phyloP scores from a whole-genome alignment of 2,113 vertebrate species.

The Corydoras maculifer region DNA sequence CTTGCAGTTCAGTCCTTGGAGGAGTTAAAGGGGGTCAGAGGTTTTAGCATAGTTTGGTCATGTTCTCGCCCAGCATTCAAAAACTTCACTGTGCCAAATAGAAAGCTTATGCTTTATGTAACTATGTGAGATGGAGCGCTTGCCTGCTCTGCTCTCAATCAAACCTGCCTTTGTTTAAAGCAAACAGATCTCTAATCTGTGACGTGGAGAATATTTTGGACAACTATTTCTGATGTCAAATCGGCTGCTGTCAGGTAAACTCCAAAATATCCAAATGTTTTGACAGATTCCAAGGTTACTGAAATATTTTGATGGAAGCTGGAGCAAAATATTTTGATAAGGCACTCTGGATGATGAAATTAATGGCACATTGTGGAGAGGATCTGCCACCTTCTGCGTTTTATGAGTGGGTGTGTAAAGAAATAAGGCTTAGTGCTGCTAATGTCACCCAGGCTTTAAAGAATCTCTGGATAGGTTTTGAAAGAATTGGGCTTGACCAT shows the following conservation, averaged over 20 bases:
- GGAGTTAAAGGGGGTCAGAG: constrained; percentile 27
- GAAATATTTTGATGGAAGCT: constrained; percentile 58
- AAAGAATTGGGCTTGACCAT: constrained; percentile 18
- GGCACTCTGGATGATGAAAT: constrained; percentile 50
- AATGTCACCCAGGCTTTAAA: constrained; percentile 33
- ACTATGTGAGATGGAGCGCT: constrained; percentile 43
- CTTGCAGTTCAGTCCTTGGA: constrained; percentile 2
- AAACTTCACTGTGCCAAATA: constrained; percentile 42
- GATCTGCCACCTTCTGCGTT: constrained; percentile 41
- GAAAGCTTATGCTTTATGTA: constrained; percentile 53
- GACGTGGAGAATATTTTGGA: constrained; percentile 48
- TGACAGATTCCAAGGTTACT: constrained; percentile 67
- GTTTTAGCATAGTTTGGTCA: constrained; percentile 49
- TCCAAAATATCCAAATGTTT: constrained; percentile 57
- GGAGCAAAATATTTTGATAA: constrained; percentile 62
- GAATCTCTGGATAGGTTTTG: constrained; percentile 18
- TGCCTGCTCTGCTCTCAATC: constrained; percentile 52
- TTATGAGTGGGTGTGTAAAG: constrained; percentile 43
- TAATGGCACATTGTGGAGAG: constrained; percentile 50
- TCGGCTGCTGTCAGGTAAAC: constrained; percentile 53
- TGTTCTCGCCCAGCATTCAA: constrained; percentile 50
- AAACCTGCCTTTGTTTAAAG: constrained; percentile 59
- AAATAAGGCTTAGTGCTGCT: constrained; percentile 39
- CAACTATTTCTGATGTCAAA: constrained; percentile 44
- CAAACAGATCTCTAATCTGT: constrained; percentile 50